Conservation (phyloP, 2,113 vertebrate species). For the Mastomys coucha region DNA sequence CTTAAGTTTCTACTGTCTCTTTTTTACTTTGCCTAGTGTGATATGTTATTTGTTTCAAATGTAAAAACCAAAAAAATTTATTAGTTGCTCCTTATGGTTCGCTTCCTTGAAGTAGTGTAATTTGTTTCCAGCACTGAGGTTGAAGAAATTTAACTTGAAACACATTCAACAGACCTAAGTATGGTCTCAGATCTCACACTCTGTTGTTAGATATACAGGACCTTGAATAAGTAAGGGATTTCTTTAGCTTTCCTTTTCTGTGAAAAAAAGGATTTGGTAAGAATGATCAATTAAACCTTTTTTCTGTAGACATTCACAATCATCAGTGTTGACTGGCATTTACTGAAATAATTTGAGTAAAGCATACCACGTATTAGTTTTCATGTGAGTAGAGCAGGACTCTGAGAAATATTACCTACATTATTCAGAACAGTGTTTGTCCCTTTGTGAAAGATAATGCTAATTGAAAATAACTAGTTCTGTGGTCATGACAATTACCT, state of each 20-base stretch:
- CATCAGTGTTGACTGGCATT: not conserved
- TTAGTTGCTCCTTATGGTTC: slow-evolving; percentile 23
- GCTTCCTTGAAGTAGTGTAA: not conserved
- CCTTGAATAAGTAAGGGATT: not conserved
- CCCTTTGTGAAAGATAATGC: not conserved
- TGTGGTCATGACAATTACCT: not conserved
- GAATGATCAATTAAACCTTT: not conserved
- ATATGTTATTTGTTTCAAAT: not conserved
- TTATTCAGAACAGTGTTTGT: not conserved
- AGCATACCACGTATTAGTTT: not conserved
- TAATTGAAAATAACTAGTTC: not conserved
- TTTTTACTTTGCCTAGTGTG: not conserved
- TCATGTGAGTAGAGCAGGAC: not conserved
- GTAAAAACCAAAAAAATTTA: slow-evolving; percentile 38
- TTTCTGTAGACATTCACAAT: not conserved
- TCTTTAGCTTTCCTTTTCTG: not conserved
- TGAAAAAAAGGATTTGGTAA: not conserved
- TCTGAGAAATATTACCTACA: not conserved
- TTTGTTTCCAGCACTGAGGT: not conserved
- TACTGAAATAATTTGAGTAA: slow-evolving; percentile 23
- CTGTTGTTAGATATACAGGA: not conserved
- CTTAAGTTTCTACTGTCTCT: not conserved
- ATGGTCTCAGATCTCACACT: not conserved
- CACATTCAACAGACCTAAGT: not conserved
- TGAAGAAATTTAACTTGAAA: slow-evolving; percentile 45